Evolutionary conservation across 2,113 vertebrate genomes (phyloP), one percentile per base, ranked within the genome.

Genomic region (Ptychochromis oligacanthus): DNA sequence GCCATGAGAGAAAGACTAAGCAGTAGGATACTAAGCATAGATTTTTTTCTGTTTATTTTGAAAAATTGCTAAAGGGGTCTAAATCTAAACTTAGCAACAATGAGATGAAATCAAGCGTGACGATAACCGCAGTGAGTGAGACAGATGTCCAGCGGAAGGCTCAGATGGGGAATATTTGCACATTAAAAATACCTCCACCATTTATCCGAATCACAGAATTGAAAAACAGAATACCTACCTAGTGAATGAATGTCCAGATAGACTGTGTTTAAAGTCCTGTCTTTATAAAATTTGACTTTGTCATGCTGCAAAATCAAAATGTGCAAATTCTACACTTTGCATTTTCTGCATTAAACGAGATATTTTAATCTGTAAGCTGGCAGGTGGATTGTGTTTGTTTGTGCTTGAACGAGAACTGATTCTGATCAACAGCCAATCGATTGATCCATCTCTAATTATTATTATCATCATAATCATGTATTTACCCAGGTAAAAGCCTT

Each of bases 281-380:
- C 2, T 61, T 13, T 7, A n/a, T 7, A 31, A 62, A 0, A 62
- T 62, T 62, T 62, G 31, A 62, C 0, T 62, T 62, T 62, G 34
- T n/a, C 6, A 18, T 36, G 60, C 60, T 62, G 18, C 36, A 36
- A n/a, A 62, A n/a, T 1, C 60, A 62, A 62, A 62, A 7, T 8
- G 24, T 13, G 55, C 5, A 5, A 56, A 31, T 31, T 31, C 28
- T 31, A 31, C 28, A 31, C 28, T 31, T 31, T 31, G 28, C 28
- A 31, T 31, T 56, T 56, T n/a, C 22, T n/a, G 22, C 55, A 56
- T 5, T 13, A 12, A 22, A 24, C 55, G 12, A 5, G 14, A 14
- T 14, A 13, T 26, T 58, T 0, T 26, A 28, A 15, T 58, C 57
- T 1, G 0, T 38, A 0, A 17, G 9, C 12, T 24, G 38, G 0